Percentiles rank a stretch among this genome's conserved stretches.
phyloP scores from a whole-genome alignment of 2,113 vertebrate genomes.

The Vireo altiloquus region DNA sequence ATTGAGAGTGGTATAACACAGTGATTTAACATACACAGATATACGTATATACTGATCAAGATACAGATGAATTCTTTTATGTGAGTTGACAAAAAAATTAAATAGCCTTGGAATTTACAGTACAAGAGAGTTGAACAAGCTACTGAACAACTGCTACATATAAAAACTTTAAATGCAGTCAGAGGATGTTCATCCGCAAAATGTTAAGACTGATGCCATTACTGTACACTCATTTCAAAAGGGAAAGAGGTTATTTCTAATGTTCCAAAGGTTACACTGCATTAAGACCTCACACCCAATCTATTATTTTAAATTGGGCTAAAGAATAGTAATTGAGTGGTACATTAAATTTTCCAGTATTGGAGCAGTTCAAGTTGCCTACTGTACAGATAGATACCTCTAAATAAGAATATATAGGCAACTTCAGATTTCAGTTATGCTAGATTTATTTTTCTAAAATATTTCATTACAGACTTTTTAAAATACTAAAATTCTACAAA shows the following conservation, averaged over 20 bases:
- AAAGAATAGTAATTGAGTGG: conserved; percentile 78
- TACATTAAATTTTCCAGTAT: conserved; percentile 73
- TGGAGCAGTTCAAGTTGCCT: conserved; percentile 65
- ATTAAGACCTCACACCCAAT: conserved; percentile 76
- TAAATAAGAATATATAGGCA: conserved; percentile 70
- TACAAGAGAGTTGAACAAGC: not conserved
- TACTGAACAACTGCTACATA: not conserved
- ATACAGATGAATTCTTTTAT: not conserved
- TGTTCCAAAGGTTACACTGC: conserved; percentile 76
- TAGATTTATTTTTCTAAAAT: conserved; percentile 70
- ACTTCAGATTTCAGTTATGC: conserved; percentile 63
- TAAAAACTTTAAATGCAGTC: conserved; percentile 34
- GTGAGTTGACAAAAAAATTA: not conserved
- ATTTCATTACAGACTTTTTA: conserved; percentile 58
- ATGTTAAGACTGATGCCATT: conserved; percentile 52
- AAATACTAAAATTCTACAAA: conserved; percentile 52
- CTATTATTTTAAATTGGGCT: conserved; percentile 76
- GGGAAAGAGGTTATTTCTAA: conserved; percentile 72
- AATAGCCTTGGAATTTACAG: not conserved
- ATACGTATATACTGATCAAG: not conserved
- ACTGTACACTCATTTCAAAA: conserved; percentile 52
- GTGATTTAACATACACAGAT: not conserved
- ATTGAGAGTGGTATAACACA: not conserved
- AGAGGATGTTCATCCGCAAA: conserved; percentile 11
- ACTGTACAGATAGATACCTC: conserved; percentile 52